These are phyloP conservation scores for Chironomus tentans DNA, from an alignment of 2,888 invertebrate genomes.

Conservation along the genomic window DNA sequence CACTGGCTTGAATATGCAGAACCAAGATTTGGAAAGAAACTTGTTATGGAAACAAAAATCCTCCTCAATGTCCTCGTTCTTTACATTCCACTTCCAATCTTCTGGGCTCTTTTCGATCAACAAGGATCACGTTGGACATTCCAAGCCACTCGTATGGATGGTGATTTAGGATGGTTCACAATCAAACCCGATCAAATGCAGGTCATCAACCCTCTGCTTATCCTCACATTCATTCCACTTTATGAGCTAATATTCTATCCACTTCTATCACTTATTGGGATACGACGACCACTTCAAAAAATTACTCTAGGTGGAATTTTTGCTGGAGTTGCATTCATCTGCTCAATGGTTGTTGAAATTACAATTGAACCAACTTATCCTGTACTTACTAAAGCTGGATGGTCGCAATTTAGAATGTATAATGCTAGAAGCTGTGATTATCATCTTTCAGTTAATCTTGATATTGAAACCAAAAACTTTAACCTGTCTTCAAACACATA, in stretches of 20 bases:
- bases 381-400: constrained; percentile 48
- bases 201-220: constrained; percentile 79
- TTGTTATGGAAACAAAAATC: constrained; percentile 71
- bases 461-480: neutral
- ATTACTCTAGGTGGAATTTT: constrained; percentile 81
- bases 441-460: neutral
- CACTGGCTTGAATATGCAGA: constrained; percentile 88
- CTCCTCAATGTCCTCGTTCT: constrained; percentile 65
- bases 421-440: constrained; percentile 50
- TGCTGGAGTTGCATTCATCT: constrained; percentile 72
- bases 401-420: constrained; percentile 60
- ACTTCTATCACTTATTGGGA: constrained; percentile 54
- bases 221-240: constrained; percentile 75
- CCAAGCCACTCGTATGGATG: constrained; percentile 83
- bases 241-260: constrained; percentile 78
- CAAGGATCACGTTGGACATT: constrained; percentile 89
- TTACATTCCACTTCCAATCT: constrained; percentile 79
- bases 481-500: neutral
- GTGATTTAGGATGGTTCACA: constrained; percentile 60
- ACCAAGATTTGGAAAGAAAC: constrained; percentile 55
- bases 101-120: constrained; percentile 93
- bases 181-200: constrained; percentile 94
- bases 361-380: constrained; percentile 66
- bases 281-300: constrained; percentile 71
- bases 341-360: constrained; percentile 76